Base-by-base conservation (phyloP, 2,797 vertebrate species). In the Aeoliscus strigatus region DNA sequence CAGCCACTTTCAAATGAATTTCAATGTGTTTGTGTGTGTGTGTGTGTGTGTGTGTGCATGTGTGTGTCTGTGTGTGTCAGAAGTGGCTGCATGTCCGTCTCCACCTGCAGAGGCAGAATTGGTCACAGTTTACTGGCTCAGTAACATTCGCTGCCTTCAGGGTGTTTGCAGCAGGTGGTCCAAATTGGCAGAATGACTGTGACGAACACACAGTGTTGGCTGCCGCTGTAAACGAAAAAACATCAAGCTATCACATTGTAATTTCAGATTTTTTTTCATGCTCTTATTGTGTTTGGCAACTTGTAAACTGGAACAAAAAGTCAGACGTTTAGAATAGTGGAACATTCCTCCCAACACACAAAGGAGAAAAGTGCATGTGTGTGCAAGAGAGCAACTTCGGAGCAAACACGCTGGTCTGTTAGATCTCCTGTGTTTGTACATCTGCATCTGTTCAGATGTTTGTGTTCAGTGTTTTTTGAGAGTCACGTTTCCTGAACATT, bases 151-250 rank as follows among this genome's bases (percentile, higher is more conserved):
- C 34, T 69, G 80, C 71, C 80, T 81, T 82, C 67, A 34, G 83
- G 80, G 70, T 62, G 59, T 73, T 72, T 81, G 72, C 76, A 81
- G 83, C 80, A 81, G 81, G 81, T 82, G 80, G 80, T 77, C 78
- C 74, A 66, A 79, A 73, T 67, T 70, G 77, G 59, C 56, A 72
- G 74, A 74, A 75, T 56, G 79, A 70, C 69, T 77, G 71, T 78
- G 79, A 80, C 73, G 68, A 79, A 75, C 71, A 33, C 44, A 46
- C 34, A 46, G 59, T 73, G 73, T 81, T 73, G 49, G 9, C 61
- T 39, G 43, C 60, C 46, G 64, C 65, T 59, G 47, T 53, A 53
- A 61, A 75, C 73, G 76, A 82, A 80, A 83, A 80, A 75, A 76
- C 66, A 64, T 77, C 69, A 79, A 66, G 72, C 52, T 64, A 46